phyloP scores from a whole-genome alignment of 2,113 vertebrate genomes.

The Holacanthus passer region DNA sequence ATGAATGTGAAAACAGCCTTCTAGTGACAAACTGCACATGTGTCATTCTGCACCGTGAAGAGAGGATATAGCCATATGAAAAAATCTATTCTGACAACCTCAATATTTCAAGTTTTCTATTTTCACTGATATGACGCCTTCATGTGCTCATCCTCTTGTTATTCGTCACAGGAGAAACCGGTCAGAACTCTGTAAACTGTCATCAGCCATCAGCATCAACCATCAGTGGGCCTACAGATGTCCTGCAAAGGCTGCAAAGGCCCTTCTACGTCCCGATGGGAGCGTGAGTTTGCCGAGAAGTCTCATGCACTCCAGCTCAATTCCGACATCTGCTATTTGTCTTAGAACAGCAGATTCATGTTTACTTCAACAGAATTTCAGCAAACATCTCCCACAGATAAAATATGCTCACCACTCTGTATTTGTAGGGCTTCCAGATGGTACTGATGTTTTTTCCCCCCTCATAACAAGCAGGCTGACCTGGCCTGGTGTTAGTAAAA shows the following conservation, averaged over 20 bases:
- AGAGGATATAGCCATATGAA: too few species aligned
- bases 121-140: neutral
- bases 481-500: constrained; percentile 87
- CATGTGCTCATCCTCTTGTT: neutral
- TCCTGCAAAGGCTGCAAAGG: neutral
- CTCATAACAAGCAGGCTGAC: constrained; percentile 44
- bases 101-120: neutral
- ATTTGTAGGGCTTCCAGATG: constrained; percentile 50
- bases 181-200: constrained; percentile 2
- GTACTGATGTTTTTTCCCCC: constrained; percentile 1
- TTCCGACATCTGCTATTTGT: constrained; percentile 23
- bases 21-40: neutral
- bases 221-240: neutral
- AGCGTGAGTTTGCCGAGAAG: neutral
- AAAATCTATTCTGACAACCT: neutral
- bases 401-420: constrained; percentile 14
- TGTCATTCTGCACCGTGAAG: neutral
- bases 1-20: neutral
- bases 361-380: constrained; percentile 22
- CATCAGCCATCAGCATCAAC: neutral
- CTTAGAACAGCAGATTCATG: neutral
- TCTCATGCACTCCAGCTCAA: neutral
- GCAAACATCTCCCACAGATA: constrained; percentile 32
- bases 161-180: neutral
- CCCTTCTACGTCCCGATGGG: neutral